These are phyloP conservation scores for Ammodytes dubius DNA, from an alignment of 2,113 vertebrate species.

Conservation along the genomic window DNA sequence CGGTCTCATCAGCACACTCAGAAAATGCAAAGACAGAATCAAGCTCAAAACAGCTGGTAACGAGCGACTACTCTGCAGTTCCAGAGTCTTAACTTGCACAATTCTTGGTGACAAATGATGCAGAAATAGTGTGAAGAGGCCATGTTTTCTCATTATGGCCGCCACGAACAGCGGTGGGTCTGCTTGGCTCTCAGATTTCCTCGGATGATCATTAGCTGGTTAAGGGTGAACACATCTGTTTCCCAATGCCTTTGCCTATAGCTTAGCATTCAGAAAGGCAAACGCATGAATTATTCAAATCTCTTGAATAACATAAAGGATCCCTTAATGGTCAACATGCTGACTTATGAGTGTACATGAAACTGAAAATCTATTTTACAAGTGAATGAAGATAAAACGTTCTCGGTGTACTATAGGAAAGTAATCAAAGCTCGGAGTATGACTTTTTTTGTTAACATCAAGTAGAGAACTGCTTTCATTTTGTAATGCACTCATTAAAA, in stretches of 20 bases:
- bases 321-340: constrained; percentile 51
- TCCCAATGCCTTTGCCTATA: constrained; percentile 35
- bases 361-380: constrained; percentile 45
- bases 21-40: constrained; percentile 49
- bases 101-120: constrained; percentile 62
- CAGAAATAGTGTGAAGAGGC: constrained; percentile 60
- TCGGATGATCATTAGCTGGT: constrained; percentile 59
- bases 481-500: background rate
- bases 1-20: constrained; percentile 36
- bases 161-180: constrained; percentile 14
- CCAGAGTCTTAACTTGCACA: constrained; percentile 48
- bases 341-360: constrained; percentile 48
- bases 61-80: constrained; percentile 51
- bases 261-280: constrained; percentile 48
- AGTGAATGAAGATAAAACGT: constrained; percentile 22
- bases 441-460: background rate
- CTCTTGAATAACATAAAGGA: constrained; percentile 64
- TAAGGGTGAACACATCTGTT: constrained; percentile 73
- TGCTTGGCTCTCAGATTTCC: constrained; percentile 48
- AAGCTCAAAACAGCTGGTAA: constrained; percentile 67
- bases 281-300: constrained; percentile 73
- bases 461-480: background rate
- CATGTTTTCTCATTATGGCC: constrained; percentile 57
- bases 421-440: background rate
- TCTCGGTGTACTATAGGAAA: background rate